Evolutionary conservation across 2,797 vertebrate species (phyloP), one percentile per base, ranked within the genome.

Genomic region (Platyrinchus mystaceus): DNA sequence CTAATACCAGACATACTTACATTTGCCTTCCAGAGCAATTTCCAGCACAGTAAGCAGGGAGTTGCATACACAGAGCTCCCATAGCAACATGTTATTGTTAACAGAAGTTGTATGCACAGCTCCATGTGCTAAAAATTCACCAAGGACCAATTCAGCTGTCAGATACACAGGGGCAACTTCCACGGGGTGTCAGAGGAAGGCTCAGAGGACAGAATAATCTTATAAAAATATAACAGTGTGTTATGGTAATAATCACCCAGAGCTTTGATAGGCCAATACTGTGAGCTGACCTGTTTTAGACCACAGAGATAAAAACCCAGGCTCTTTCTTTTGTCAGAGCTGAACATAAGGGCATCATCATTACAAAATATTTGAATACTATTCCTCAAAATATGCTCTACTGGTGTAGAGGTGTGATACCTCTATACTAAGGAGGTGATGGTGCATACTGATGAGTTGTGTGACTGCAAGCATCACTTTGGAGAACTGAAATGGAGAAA

Each of bases 21-120:
- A 50, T 93, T 91, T 94, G 74, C 74, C 90, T 90, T 88, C 82
- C 87, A 93, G 88, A 22, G 6, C 70, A 95, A 89, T 95, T 95
- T 96, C 94, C 46, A 2, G 75, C 84, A 67, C 84, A 89, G 84
- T 88, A 94, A 75, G 80, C 74, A 60, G 77, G 64, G 90, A 94
- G 74, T 84, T 84, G 67, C 58, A 64, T 1, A 12, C 52, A 70
- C 76, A 44, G 80, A 88, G 88, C 85, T 87, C 88, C 87, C 89
- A 69, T 87, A 91, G 95, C 87, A 93, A 95, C 92, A 94, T 39
- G 90, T 94, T 96, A 92, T 93, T 94, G 92, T 91, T 95, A 89
- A 95, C 81, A 63, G 66, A 96, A 95, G 87, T 95, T 93, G 83
- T 89, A 69, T 56, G 91, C 75, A 34, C 34, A 75, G 89, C 75